Conservation (phyloP, 2,797 vertebrate genomes). For the Lepus townsendii region DNA sequence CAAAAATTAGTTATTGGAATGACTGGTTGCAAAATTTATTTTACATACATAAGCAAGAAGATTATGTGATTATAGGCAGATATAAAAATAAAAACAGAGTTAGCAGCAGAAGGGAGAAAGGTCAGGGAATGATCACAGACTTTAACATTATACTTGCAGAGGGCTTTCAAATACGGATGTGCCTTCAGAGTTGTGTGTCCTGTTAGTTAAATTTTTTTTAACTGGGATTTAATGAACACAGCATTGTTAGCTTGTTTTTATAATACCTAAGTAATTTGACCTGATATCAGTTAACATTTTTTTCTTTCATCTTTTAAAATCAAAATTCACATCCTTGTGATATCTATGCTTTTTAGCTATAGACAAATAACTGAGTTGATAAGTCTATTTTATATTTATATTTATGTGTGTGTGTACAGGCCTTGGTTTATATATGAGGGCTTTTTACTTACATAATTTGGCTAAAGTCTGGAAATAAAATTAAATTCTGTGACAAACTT, state of each 20-base stretch:
- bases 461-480: slow-evolving; percentile 31
- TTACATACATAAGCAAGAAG: slow-evolving; percentile 6
- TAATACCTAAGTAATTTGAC: slow-evolving; percentile 46
- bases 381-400: background rate
- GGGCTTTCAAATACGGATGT: background rate
- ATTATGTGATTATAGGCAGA: background rate
- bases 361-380: background rate
- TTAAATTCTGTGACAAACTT: slow-evolving; percentile 13
- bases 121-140: background rate
- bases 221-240: slow-evolving; percentile 29
- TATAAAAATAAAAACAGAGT: slow-evolving; percentile 18
- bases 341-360: background rate
- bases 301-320: slow-evolving; percentile 18
- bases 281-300: background rate
- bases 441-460: slow-evolving; percentile 12
- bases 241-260: slow-evolving; percentile 4
- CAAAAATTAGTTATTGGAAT: slow-evolving; percentile 2
- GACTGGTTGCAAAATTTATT: background rate
- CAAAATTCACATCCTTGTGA: background rate
- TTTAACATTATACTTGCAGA: background rate
- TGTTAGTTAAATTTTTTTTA: background rate
- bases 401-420: background rate
- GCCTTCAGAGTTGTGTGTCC: background rate
- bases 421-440: slow-evolving; percentile 34
- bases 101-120: slow-evolving; percentile 23